Base-by-base conservation (phyloP, 2,113 vertebrate genomes). In the Chamaetylas fuelleborni region DNA sequence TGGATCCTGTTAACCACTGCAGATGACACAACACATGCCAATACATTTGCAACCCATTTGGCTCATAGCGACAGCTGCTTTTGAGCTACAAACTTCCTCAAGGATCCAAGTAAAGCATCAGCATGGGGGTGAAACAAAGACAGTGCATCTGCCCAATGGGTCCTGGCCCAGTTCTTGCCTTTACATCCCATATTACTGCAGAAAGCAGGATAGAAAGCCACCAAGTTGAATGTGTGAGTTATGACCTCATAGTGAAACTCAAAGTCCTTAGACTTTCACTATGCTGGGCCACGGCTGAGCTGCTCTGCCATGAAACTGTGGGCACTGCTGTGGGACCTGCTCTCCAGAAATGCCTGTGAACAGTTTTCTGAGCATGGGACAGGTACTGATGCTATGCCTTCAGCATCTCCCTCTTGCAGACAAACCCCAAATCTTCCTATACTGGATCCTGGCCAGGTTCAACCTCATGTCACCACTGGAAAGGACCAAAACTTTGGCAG, bases 41-140 rank as follows among this genome's bases (percentile, higher is more conserved):
- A 51, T 90, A 70, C 74, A 86, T 96, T 96, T 94, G 93, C 90
- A 94, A 88, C 81, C 81, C 87, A 88, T 96, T 93, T 91, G 76
- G 71, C 90, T 92, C 47, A 73, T 26, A 86, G 51, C 0, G 0
- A 87, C 16, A 18, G 22, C 66, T 86, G 84, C 20, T 3, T 88
- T 93, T 0, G 0, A 88, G 50, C 81, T 80, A 69, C 70, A 58
- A 3, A 80, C 42, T 66, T 91, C 58, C 58, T 73, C 79, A 77
- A 82, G 62, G 33, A 53, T 70, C 58, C 50, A 82, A 92, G 58
- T 58, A 53, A 87, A 91, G 65, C 36, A 45, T 38, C 0, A 2
- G 58, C 50, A 54, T 54, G 58, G 26, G 58, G 43, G 33, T 80
- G 54, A 60, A 72, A 66, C 50, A 77, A 79, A 93, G 71, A 56